phyloP scores from a whole-genome alignment of 2,113 vertebrate species.

The Tautogolabrus adspersus region DNA sequence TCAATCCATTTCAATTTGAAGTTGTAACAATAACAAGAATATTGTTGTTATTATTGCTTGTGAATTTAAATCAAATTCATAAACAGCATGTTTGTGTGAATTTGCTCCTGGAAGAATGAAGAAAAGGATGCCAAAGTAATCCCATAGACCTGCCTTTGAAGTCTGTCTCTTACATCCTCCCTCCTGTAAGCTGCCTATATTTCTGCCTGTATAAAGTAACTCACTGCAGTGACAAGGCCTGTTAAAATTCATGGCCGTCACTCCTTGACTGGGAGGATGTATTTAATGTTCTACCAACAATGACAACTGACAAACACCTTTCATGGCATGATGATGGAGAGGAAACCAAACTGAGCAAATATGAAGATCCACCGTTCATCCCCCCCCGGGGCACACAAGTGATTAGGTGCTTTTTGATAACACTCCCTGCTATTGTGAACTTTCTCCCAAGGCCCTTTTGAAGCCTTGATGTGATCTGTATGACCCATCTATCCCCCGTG shows the following conservation, averaged over 20 bases:
- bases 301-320: conserved; percentile 33
- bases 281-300: conserved; percentile 22
- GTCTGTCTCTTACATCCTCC: conserved; percentile 16
- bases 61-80: conserved; percentile 18
- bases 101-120: not conserved
- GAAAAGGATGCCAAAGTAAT: conserved; percentile 16
- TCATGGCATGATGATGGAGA: conserved; percentile 31
- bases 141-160: conserved; percentile 50
- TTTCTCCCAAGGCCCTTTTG: conserved; percentile 66
- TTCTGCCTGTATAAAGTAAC: conserved; percentile 36
- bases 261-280: conserved; percentile 1
- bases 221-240: conserved; percentile 8
- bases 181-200: conserved; percentile 21
- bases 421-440: conserved; percentile 62
- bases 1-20: too few species aligned
- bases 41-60: not conserved
- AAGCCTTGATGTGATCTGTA: conserved; percentile 63
- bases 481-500: conserved; percentile 64
- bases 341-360: conserved; percentile 36
- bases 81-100: not conserved
- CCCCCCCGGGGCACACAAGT: conserved; percentile 17
- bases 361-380: conserved; percentile 49
- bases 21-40: not conserved
- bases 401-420: conserved; percentile 70
- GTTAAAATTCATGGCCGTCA: conserved; percentile 34